A percentile compares a stretch with the other conserved stretches of the same genome.
These are phyloP conservation scores for Sesia bembeciformis DNA, from an alignment of 2,888 invertebrate species.

Conservation along the genomic window DNA sequence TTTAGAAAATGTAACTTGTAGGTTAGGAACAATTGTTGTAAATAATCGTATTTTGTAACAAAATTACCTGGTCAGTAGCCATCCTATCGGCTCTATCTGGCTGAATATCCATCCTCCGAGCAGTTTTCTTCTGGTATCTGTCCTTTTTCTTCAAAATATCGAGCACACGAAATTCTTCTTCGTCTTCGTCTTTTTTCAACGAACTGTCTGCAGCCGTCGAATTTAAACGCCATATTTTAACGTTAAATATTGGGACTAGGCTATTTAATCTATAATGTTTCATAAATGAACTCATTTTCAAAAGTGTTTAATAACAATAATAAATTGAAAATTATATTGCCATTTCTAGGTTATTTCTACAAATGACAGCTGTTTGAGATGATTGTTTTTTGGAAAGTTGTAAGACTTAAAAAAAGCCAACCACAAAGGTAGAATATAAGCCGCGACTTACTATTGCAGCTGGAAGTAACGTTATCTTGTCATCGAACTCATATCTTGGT, in stretches of 20 bases:
- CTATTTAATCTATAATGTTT: constrained; percentile 37
- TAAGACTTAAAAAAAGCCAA: no score
- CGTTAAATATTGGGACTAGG: constrained; percentile 28
- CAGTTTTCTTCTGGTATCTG: constrained; percentile 26
- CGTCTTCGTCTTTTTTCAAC: constrained; percentile 36
- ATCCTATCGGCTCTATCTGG: constrained; percentile 61
- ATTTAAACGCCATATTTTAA: constrained; percentile 50
- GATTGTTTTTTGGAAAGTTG: no score
- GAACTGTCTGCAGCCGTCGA: constrained; percentile 41
- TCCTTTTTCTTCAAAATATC: constrained; percentile 61
- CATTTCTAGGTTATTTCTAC: neutral
- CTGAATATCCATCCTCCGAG: constrained; percentile 41
- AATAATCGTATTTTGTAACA: neutral
- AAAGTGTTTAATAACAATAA: neutral
- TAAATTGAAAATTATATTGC: neutral
- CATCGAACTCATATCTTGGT: no score
- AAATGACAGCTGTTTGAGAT: no score
- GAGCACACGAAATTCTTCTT: constrained; percentile 69
- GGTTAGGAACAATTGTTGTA: neutral
- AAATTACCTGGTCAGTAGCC: constrained; percentile 51
- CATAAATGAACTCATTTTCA: constrained; percentile 55
- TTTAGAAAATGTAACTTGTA: no score
- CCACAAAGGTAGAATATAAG: no score
- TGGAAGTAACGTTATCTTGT: no score
- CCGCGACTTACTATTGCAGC: no score